These are phyloP conservation scores for Acestrorhynchus altus DNA, from an alignment of 2,797 vertebrate genomes.

Conservation along the genomic window DNA sequence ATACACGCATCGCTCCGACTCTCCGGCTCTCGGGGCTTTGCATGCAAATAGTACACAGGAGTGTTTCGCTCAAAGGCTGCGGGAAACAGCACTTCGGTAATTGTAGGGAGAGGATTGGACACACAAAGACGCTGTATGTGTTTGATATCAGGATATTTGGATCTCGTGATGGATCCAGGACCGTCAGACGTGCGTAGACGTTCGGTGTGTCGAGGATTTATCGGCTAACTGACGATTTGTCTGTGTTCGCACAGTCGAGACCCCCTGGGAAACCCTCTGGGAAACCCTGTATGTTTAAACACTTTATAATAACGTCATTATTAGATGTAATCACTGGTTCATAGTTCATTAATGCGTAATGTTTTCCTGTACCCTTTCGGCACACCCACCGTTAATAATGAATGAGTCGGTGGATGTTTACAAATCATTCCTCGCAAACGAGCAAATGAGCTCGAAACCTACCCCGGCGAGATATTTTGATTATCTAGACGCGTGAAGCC, in stretches of 20 bases:
- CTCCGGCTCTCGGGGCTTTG: not conserved
- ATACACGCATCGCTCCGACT: slow-evolving; percentile 12
- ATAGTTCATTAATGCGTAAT: too few species aligned
- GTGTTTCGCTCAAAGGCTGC: slow-evolving; percentile 58
- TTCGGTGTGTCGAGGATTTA: not conserved
- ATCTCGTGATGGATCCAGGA: too few species aligned
- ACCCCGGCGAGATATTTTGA: not conserved
- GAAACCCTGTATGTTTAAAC: not conserved
- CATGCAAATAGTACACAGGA: slow-evolving; percentile 28
- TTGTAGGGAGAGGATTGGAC: not conserved
- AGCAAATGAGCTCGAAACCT: not conserved
- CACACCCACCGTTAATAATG: not conserved
- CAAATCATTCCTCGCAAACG: not conserved
- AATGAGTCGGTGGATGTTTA: not conserved
- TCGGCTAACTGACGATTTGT: not conserved
- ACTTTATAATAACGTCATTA: not conserved
- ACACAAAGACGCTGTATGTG: not conserved
- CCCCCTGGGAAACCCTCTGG: not conserved
- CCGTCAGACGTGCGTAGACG: too few species aligned
- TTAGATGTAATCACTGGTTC: not conserved
- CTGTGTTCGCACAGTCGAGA: not conserved
- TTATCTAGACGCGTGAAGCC: not conserved
- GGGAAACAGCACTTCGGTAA: not conserved
- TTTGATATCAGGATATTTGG: not conserved
- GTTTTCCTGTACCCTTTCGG: not conserved